Evolutionary conservation across 2,797 vertebrate genomes (phyloP).

Genomic region (Sebastes taczanowskii): DNA sequence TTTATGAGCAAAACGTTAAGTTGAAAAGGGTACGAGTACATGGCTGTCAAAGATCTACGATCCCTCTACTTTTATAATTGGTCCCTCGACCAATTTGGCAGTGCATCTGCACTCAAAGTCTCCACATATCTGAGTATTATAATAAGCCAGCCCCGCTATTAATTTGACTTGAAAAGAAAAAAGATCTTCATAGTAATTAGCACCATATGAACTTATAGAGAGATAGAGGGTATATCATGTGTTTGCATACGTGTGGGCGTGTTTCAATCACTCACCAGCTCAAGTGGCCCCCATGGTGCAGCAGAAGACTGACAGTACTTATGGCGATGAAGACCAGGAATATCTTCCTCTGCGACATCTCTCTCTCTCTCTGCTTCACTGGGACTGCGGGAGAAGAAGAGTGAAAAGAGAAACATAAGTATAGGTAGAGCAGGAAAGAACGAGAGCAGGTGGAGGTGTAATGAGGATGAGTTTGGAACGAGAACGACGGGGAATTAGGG

Average conservation of each 20-base stretch:
- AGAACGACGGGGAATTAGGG: background rate
- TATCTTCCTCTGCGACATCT: slow-evolving; percentile 86
- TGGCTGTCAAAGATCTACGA: slow-evolving; percentile 25
- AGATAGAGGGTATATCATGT: background rate
- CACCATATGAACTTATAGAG: background rate
- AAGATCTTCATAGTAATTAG: slow-evolving; percentile 14
- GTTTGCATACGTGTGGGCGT: slow-evolving; percentile 6
- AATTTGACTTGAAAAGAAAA: slow-evolving; percentile 23
- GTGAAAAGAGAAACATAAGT: background rate
- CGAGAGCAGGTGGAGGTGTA: slow-evolving; percentile 15
- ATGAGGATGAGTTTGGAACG: background rate
- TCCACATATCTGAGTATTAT: background rate
- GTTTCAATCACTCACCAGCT: slow-evolving; percentile 82
- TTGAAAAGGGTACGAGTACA: background rate
- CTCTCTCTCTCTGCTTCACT: slow-evolving; percentile 63
- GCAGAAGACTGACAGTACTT: slow-evolving; percentile 85
- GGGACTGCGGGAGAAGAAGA: slow-evolving; percentile 36
- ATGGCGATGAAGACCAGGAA: slow-evolving; percentile 83
- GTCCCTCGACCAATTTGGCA: slow-evolving; percentile 19
- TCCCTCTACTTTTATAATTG: slow-evolving; percentile 51
- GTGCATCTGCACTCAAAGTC: background rate
- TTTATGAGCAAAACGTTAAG: background rate
- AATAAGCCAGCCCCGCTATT: background rate
- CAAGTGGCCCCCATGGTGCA: slow-evolving; percentile 85
- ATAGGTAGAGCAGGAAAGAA: background rate